These are phyloP conservation scores for Channa maculata DNA, from an alignment of 2,113 vertebrate species.

Conservation along the genomic window DNA sequence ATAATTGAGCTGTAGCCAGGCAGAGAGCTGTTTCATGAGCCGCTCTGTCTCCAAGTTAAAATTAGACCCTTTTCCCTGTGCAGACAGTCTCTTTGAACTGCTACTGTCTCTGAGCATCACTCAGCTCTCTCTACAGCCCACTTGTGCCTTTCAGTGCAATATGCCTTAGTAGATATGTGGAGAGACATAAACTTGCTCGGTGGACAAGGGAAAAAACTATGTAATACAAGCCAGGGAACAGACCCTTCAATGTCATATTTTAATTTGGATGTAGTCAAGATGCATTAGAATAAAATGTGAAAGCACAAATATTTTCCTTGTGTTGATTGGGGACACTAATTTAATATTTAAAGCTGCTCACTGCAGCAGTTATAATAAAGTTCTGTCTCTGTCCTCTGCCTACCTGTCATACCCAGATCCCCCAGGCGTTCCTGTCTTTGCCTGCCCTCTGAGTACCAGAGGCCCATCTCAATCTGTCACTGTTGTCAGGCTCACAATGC, in stretches of 20 bases:
- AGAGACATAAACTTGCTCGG: conserved; percentile 54
- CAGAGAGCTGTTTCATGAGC: conserved; percentile 75
- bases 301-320: conserved; percentile 15
- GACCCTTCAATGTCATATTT: not conserved
- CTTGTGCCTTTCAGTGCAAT: conserved; percentile 69
- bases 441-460: conserved; percentile 69
- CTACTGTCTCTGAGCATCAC: conserved; percentile 74
- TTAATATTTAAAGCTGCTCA: conserved; percentile 50
- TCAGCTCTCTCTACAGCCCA: conserved; percentile 67
- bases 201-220: conserved; percentile 42
- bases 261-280: conserved; percentile 17
- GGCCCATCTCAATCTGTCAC: conserved; percentile 79
- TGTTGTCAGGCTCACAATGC: conserved; percentile 68
- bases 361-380: conserved; percentile 58
- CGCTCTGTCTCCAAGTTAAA: conserved; percentile 79
- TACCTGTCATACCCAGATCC: conserved; percentile 74
- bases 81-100: conserved; percentile 78
- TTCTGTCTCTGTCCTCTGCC: conserved; percentile 64
- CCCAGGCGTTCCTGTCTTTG: conserved; percentile 73
- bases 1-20: conserved; percentile 80
- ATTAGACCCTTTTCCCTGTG: conserved; percentile 74
- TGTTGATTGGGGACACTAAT: conserved; percentile 43
- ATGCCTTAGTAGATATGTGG: conserved; percentile 61
- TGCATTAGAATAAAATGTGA: not conserved
- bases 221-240: conserved; percentile 34